Conservation (phyloP, 2,113 vertebrate genomes). For the Archocentrus centrarchus region DNA sequence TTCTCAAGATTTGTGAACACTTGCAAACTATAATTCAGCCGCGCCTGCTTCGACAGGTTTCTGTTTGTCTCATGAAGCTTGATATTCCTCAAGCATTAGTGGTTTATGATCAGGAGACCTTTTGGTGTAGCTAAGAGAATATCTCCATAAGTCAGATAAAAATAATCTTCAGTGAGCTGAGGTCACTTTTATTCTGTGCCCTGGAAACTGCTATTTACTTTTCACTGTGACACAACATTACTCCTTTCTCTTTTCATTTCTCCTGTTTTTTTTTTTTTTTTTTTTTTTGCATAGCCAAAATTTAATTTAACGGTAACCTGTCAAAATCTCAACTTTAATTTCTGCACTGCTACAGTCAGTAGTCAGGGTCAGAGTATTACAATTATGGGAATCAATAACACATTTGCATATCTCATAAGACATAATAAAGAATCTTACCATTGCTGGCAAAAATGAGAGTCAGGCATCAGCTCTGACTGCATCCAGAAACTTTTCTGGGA, state of each 20-base stretch:
- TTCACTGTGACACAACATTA: not conserved
- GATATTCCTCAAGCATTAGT: not conserved
- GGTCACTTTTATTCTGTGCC: not conserved
- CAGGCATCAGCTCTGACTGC: not conserved
- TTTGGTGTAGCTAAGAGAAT: not conserved
- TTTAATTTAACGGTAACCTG: not conserved
- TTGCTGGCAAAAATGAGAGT: not conserved
- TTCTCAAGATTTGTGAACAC: not conserved
- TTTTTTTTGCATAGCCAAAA: not conserved
- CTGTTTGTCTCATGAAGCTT: not conserved
- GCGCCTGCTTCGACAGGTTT: not conserved
- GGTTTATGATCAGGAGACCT: not conserved
- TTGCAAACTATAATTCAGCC: not conserved
- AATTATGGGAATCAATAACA: not conserved
- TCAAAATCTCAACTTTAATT: not conserved
- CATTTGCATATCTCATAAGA: not conserved
- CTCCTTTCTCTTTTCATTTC: not conserved
- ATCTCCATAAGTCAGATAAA: not conserved
- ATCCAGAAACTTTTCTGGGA: not conserved
- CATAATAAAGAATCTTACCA: not conserved
- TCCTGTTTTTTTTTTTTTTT: not conserved
- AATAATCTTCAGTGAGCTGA: not conserved
- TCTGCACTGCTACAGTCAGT: not conserved
- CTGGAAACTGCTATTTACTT: not conserved
- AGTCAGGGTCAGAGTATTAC: not conserved